Base-by-base conservation (phyloP, 2,113 vertebrate species). In the Sinocyclocheilus anshuiensis region DNA sequence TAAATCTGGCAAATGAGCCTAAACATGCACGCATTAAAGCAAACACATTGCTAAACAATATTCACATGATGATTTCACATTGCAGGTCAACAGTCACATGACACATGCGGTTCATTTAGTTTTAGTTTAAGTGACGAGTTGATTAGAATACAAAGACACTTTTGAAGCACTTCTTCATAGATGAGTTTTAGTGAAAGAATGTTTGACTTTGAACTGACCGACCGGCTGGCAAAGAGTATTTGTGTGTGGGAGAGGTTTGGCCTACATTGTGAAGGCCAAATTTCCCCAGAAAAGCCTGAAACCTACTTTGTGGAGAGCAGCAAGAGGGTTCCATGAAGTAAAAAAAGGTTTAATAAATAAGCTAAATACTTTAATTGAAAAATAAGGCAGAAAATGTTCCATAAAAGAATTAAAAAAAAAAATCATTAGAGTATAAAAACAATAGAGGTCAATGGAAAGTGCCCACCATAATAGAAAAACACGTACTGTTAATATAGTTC, bases 1-100 rank as follows among this genome's bases (percentile, higher is more conserved):
- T 89, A 90, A 91, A 91, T 90, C 88, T 88, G 79, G 86, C 74
- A 78, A 87, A 84, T 84, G 76, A 87, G 86, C 80, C 81, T 53
- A 55, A 6, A 42, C 76, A 72, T 6, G 18, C n/a, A 50, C 24
- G 36, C 42, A 77, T 50, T 69, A 86, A 74, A 83, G 15, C 53
- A 65, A 36, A 45, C 33, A 61, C 39, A 76, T 36, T 69, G 39
- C 53, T 55, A 24, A 55, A 59, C 48, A 74, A 83, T 59, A 48
- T 77, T 71, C 80, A 82, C 80, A 82, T 53, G 79, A 81, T 65
- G 59, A 81, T 16, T 42, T 67, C 39, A 10, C 59, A 81, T 67
- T 81, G n/a, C 79, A 81, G 39, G 61, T 67, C 79, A 67, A 67
- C 39, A 81, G 16, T 33, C 36, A 65, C 22, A 26, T 67, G n/a